Evolutionary conservation across 53 echinoderm and acorn worm genomes (phyloP), one percentile per base, ranked within the genome.

Genomic region (Holothuria leucospilota): DNA sequence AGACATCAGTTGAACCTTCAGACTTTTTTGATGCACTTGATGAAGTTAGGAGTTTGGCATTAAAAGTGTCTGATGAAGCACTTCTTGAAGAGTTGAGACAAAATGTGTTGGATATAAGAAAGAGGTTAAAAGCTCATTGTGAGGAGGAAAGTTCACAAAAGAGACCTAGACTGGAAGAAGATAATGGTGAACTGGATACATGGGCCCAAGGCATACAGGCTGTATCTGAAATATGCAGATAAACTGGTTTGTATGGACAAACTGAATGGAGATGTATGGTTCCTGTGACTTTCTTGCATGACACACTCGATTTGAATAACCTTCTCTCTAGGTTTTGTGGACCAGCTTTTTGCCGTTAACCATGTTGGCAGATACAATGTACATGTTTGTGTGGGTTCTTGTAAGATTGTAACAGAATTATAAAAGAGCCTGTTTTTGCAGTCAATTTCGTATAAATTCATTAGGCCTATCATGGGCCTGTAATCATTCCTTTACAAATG

Each of bases 21-120:
- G 62, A 62, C n/a, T 80, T 80, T n/a, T 80, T 80, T n/a, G 24
- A 58, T 15, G 61, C 39, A 15, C 34, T 80, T 34, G 80, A 61
- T 0, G 80, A 80, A 29, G 61, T 80, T 30, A 58, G 61, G 29
- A 13, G 53, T 59, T 80, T 80, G 12, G 80, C 80, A 18, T 12
- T 80, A 7, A 59, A 61, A 39, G 80, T 80, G 21, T n/a, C 18
- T 8, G 80, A 80, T 34, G 61, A 61, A 16, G 2, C 29, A 2
- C 28, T 80, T 11, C 29, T 80, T 1, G 80, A 80, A 62, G 61
- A 80, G 26, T 56, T 80, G 26, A 80, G 29, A 38, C 59, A 80
- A 20, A 61, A 20, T 30, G 24, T 80, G 16, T 20, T 80, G 16
- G 53, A 28, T 24, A 80, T 80, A 20, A 80, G 80, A 16, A 59